phyloP scores from a whole-genome alignment of 1,140 invertebrate species.

The Cepaea nemoralis region DNA sequence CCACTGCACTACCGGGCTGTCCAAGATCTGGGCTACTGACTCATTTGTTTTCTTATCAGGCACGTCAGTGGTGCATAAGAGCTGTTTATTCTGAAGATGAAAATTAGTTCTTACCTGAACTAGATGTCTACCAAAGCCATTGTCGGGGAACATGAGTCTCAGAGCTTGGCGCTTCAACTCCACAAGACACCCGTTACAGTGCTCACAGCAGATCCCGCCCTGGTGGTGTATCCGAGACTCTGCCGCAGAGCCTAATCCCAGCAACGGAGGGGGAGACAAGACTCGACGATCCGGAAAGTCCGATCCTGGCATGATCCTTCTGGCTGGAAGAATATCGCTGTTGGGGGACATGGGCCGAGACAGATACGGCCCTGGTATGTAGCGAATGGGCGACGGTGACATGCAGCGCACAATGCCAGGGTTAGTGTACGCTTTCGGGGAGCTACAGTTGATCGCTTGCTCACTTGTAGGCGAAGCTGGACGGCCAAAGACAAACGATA shows the following conservation, averaged over 20 bases:
- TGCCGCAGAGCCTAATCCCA: constrained; percentile 30
- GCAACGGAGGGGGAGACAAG: constrained; percentile 36
- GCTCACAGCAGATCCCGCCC: constrained; percentile 47
- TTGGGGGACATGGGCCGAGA: constrained; percentile 74
- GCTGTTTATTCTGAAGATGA: background rate
- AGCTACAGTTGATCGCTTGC: background rate
- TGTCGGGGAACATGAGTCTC: constrained; percentile 50
- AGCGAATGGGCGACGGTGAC: constrained; percentile 28
- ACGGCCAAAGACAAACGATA: constrained; percentile 54
- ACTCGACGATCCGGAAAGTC: constrained; percentile 21
- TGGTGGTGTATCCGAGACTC: constrained; percentile 38
- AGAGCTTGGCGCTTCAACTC: constrained; percentile 51
- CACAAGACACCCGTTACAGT: constrained; percentile 50
- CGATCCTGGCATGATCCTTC: constrained; percentile 44
- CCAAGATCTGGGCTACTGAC: too few relatives aligned
- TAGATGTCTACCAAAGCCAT: constrained; percentile 25
- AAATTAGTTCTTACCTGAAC: constrained; percentile 44
- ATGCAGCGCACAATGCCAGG: constrained; percentile 20
- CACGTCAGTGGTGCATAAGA: too few relatives aligned
- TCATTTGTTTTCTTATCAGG: too few relatives aligned
- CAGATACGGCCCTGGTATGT: constrained; percentile 1
- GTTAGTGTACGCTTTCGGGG: background rate
- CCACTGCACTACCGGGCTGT: too few relatives aligned
- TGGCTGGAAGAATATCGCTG: constrained; percentile 64
- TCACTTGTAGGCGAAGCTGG: constrained; percentile 39